A percentile compares a stretch with the other conserved stretches of the same genome.
Conservation (phyloP, 2,888 invertebrate genomes). For the Bursaphelenchus okinawaensis region DNA sequence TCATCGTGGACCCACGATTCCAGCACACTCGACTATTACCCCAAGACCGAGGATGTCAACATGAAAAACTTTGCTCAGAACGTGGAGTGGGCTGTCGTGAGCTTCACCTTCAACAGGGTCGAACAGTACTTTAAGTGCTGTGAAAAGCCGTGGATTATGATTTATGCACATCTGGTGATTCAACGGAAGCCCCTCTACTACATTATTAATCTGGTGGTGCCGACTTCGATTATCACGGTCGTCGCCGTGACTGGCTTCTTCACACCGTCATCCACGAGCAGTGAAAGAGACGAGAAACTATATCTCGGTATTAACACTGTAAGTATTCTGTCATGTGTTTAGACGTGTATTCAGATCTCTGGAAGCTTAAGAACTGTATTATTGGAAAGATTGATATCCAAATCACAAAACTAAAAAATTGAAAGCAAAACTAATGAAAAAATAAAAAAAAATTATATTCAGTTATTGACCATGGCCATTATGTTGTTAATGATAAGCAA, state of each 20-base stretch:
- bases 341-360: neutral
- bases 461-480: constrained; percentile 59
- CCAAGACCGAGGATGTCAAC: constrained; percentile 38
- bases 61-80: constrained; percentile 52
- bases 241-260: constrained; percentile 56
- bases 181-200: constrained; percentile 50
- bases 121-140: constrained; percentile 50
- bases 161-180: constrained; percentile 54
- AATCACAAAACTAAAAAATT: neutral
- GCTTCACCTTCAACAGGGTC: constrained; percentile 42
- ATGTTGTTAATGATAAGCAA: constrained; percentile 61
- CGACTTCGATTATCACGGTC: constrained; percentile 53
- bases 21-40: constrained; percentile 52
- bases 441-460: constrained; percentile 9
- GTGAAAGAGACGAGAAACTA: constrained; percentile 54
- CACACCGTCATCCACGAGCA: constrained; percentile 51
- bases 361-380: neutral
- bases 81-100: constrained; percentile 55
- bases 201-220: constrained; percentile 50
- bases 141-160: constrained; percentile 53
- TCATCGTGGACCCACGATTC: constrained; percentile 54
- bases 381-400: neutral
- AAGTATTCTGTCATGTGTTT: neutral
- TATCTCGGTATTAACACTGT: constrained; percentile 41
- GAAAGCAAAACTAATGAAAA: neutral